Evolutionary conservation across 1,140 invertebrate genomes (phyloP).

Genomic region (Atta colombica): DNA sequence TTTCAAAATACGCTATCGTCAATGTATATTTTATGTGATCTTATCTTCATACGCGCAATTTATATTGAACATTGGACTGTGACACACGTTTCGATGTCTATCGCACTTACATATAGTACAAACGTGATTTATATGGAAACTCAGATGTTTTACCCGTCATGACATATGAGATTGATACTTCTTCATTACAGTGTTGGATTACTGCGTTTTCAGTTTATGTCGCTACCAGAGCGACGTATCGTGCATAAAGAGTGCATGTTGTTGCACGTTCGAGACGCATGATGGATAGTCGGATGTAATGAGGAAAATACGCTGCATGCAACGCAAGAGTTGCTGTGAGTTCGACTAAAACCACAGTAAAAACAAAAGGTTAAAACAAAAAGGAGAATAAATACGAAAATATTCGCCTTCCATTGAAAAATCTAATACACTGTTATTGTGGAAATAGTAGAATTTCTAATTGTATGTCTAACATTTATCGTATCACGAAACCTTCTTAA

Average conservation of each 20-base stretch:
- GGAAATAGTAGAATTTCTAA: not conserved
- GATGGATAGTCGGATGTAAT: conserved; percentile 65
- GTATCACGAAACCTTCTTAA: not conserved
- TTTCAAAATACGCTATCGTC: not conserved
- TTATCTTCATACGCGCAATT: conserved; percentile 12
- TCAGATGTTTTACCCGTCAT: conserved; percentile 32
- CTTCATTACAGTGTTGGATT: conserved; percentile 54
- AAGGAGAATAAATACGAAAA: not conserved
- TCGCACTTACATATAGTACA: conserved; percentile 22
- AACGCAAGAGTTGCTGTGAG: conserved; percentile 25
- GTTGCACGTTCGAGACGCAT: conserved; percentile 56
- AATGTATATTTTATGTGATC: conserved; percentile 14
- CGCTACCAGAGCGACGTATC: conserved; percentile 37
- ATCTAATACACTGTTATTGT: not conserved
- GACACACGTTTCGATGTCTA: conserved; percentile 36
- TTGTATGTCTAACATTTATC: not conserved
- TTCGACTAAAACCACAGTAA: conserved; percentile 35
- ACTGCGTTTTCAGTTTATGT: conserved; percentile 54
- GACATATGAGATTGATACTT: conserved; percentile 49
- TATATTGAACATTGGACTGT: conserved; percentile 21
- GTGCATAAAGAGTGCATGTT: conserved; percentile 34
- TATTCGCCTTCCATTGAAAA: not conserved
- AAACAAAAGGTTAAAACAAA: conserved; percentile 17
- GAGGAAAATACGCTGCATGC: conserved; percentile 59
- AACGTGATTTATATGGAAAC: conserved; percentile 45